Evolutionary conservation across 2,797 vertebrate genomes (phyloP).

Genomic region (Alauda arvensis): DNA sequence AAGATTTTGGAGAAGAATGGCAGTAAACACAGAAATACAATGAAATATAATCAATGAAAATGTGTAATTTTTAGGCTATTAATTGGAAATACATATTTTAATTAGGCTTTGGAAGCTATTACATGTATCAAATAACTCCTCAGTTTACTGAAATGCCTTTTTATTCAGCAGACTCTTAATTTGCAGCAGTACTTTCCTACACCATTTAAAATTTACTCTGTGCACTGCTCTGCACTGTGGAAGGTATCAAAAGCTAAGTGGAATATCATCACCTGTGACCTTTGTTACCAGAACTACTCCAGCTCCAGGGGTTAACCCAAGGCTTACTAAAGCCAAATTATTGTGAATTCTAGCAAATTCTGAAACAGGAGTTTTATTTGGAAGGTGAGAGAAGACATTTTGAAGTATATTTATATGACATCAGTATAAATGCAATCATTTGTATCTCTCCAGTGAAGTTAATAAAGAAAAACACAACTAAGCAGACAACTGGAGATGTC

Average conservation of each 20-base stretch:
- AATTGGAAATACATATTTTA: not conserved
- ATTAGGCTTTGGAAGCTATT: not conserved
- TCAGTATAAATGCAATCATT: not conserved
- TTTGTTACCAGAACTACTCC: not conserved
- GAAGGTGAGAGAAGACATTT: not conserved
- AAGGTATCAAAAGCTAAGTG: not conserved
- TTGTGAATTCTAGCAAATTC: not conserved
- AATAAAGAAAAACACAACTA: not conserved
- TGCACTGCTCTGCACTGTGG: not conserved
- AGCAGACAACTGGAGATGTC: not conserved
- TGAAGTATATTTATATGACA: not conserved
- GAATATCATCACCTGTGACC: not conserved
- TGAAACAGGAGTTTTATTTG: not conserved
- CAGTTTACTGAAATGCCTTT: slow-evolving; percentile 15
- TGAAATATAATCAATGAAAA: not conserved
- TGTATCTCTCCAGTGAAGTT: not conserved
- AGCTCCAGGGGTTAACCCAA: not conserved
- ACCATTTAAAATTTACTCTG: not conserved
- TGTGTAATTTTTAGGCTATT: not conserved
- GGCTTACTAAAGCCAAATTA: not conserved
- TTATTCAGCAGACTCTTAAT: slow-evolving; percentile 19
- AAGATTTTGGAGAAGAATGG: not conserved
- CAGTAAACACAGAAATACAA: not conserved
- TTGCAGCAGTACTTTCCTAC: not conserved
- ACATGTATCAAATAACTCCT: not conserved